These are phyloP conservation scores for Podarcis muralis DNA, from an alignment of 2,113 vertebrate genomes.

Conservation along the genomic window DNA sequence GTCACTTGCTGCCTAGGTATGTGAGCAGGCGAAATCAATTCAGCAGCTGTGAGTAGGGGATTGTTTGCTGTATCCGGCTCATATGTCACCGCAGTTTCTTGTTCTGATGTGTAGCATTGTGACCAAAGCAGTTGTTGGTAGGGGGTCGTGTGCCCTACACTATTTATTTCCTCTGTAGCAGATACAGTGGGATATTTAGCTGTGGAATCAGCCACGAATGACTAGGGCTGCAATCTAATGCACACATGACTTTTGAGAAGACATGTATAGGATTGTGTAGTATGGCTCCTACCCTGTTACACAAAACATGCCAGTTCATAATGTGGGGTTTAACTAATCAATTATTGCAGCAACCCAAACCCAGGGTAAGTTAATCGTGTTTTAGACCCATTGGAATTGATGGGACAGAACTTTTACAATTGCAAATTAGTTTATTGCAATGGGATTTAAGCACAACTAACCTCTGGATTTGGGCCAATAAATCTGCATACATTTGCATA, in stretches of 20 bases:
- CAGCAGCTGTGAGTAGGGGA: constrained; percentile 29
- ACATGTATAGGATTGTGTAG: too few species aligned
- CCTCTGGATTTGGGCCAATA: not conserved
- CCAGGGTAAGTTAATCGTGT: not conserved
- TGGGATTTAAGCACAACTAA: not conserved
- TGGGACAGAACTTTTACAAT: not conserved
- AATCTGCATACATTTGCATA: not conserved
- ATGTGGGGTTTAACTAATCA: not conserved
- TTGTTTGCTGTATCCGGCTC: constrained; percentile 39
- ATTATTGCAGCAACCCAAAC: not conserved
- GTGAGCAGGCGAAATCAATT: constrained; percentile 35
- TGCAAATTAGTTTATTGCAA: not conserved
- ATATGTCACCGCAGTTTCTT: not conserved
- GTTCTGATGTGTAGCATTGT: rapidly evolving
- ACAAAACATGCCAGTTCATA: not conserved
- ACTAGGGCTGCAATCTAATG: not conserved
- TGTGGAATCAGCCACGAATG: not conserved
- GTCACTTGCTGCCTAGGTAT: constrained; percentile 15
- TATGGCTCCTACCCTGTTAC: too few species aligned
- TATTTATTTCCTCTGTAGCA: not conserved
- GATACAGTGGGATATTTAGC: not conserved
- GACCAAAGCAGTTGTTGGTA: rapidly evolving
- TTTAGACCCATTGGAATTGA: not conserved
- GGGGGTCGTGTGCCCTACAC: rapidly evolving
- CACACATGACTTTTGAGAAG: too few species aligned